Percentiles rank a stretch among this genome's conserved stretches.
phyloP scores from a whole-genome alignment of 2,888 invertebrate species.

The Agonum fuliginosum region DNA sequence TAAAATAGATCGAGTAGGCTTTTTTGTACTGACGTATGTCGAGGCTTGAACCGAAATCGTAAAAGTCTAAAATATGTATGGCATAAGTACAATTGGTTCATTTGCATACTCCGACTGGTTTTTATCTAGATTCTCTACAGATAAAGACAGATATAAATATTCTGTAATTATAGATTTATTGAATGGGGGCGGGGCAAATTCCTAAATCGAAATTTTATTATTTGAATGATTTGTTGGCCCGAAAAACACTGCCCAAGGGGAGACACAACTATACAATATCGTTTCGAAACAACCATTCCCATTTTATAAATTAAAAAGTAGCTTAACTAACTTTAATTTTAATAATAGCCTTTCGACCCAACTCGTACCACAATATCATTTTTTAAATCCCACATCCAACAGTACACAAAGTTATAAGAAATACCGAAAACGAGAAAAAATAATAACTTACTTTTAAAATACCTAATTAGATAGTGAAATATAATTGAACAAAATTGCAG shows the following conservation, averaged over 20 bases:
- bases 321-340: neutral
- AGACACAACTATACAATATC: neutral
- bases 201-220: neutral
- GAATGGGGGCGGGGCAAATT: slow-evolving; percentile 37
- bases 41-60: slow-evolving; percentile 39
- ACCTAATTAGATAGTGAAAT: too few species aligned
- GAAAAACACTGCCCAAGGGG: neutral
- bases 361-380: too few species aligned
- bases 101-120: slow-evolving; percentile 50
- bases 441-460: too few species aligned
- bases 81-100: slow-evolving; percentile 55
- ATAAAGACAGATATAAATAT: slow-evolving; percentile 51
- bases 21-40: slow-evolving; percentile 55
- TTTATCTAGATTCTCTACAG: slow-evolving; percentile 53
- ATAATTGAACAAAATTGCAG: too few species aligned
- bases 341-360: too few species aligned
- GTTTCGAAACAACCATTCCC: neutral
- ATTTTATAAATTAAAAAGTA: neutral
- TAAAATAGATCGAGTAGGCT: slow-evolving; percentile 51
- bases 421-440: too few species aligned
- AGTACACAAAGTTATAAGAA: too few species aligned
- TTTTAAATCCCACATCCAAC: too few species aligned
- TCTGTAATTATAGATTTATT: slow-evolving; percentile 57
- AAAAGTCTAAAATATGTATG: slow-evolving; percentile 56
- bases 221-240: neutral